Conservation (phyloP, 2,113 vertebrate species). For the Vidua macroura region DNA sequence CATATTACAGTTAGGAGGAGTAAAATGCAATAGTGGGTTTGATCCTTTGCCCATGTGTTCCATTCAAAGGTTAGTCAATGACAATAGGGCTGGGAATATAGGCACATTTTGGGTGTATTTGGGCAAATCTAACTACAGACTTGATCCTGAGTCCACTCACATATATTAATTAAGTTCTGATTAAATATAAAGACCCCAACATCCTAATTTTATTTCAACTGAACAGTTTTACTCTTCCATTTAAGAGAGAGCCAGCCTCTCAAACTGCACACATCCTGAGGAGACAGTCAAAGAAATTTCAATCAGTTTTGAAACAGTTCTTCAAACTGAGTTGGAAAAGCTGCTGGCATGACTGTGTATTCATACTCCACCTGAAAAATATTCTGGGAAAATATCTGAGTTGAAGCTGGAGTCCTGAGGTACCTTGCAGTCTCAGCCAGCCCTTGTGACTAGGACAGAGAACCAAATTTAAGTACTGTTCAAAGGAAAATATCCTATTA, state of each 20-base stretch:
- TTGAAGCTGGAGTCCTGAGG: not conserved
- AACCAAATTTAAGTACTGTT: not conserved
- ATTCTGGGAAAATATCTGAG: not conserved
- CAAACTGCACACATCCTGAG: not conserved
- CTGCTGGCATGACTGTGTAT: not conserved
- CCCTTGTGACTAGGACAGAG: not conserved
- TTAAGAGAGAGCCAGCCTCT: not conserved
- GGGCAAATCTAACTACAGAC: not conserved
- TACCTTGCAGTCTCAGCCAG: not conserved
- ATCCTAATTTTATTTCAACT: not conserved
- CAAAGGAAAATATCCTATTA: not conserved
- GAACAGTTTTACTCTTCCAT: not conserved
- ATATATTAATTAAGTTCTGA: not conserved
- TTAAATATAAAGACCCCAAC: not conserved
- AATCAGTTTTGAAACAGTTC: not conserved
- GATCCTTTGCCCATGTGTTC: not conserved
- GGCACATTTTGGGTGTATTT: not conserved
- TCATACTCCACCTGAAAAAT: not conserved
- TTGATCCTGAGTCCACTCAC: not conserved
- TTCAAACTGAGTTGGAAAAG: not conserved
- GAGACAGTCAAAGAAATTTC: not conserved
- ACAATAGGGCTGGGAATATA: not conserved
- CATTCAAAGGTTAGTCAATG: conserved; percentile 42
- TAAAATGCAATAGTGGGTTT: not conserved
- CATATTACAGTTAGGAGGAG: not conserved